A percentile compares a stretch with the other conserved stretches of the same genome.
These are phyloP conservation scores for Scaptodrosophila latifasciaeformis DNA, from an alignment of 2,888 invertebrate genomes.

Conservation along the genomic window DNA sequence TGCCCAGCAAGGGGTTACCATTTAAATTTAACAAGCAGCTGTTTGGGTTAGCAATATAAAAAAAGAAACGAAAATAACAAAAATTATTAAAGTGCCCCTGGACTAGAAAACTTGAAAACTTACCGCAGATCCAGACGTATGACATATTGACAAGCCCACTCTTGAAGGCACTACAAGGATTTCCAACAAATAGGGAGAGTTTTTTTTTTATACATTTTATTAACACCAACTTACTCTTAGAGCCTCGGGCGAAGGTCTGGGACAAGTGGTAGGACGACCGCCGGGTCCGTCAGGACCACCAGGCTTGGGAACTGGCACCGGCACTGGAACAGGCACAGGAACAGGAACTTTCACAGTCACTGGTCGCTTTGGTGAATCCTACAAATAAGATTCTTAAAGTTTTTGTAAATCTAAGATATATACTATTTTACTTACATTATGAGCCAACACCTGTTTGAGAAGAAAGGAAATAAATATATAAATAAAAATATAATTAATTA, in stretches of 20 bases:
- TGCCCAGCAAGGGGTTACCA: constrained; percentile 60
- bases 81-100: no score
- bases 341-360: neutral
- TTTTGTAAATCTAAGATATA: neutral
- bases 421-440: constrained; percentile 21
- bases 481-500: neutral
- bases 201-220: constrained; percentile 6
- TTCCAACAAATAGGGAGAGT: no score
- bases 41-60: neutral
- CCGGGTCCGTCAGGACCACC: neutral
- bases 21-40: constrained; percentile 59
- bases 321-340: constrained; percentile 18
- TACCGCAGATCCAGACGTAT: constrained; percentile 62
- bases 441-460: constrained; percentile 14
- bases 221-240: constrained; percentile 39
- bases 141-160: constrained; percentile 61
- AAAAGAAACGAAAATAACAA: no score
- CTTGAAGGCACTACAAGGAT: constrained; percentile 47
- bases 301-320: constrained; percentile 13
- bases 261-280: neutral
- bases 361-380: no score
- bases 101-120: constrained; percentile 18
- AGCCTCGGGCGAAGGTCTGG: constrained; percentile 37
- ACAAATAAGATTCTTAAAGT: no score
- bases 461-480: neutral